phyloP scores from a whole-genome alignment of 2,888 invertebrate species.

The Pterostichus niger region DNA sequence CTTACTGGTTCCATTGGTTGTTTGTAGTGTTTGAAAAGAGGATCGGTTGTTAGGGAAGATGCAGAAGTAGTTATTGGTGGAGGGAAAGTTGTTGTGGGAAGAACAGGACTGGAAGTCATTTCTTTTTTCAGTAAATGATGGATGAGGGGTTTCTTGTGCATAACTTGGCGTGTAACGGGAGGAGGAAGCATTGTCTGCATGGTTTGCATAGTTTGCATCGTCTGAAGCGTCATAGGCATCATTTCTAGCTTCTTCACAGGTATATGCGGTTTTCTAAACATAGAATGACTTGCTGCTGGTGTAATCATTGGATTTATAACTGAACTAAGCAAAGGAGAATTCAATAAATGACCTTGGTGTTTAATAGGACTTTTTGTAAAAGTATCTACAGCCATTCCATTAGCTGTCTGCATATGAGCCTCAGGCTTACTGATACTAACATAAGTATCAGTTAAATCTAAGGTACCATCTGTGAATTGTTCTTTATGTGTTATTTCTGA shows the following conservation, averaged over 20 bases:
- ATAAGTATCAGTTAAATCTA: constrained; percentile 75
- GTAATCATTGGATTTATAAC: constrained; percentile 66
- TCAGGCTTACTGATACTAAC: constrained; percentile 77
- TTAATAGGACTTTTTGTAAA: constrained; percentile 50
- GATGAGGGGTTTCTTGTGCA: constrained; percentile 68
- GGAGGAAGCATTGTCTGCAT: constrained; percentile 84
- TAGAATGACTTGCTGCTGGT: constrained; percentile 68
- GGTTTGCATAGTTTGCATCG: constrained; percentile 82
- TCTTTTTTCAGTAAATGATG: constrained; percentile 69
- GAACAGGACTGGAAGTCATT: constrained; percentile 65
- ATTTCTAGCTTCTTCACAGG: constrained; percentile 67
- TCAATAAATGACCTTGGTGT: constrained; percentile 68
- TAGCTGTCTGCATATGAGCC: constrained; percentile 75
- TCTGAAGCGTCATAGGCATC: constrained; percentile 70
- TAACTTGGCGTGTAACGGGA: constrained; percentile 74
- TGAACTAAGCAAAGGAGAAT: constrained; percentile 70
- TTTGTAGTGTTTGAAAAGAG: constrained; percentile 82
- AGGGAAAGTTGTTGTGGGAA: constrained; percentile 74
- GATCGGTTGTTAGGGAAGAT: constrained; percentile 80
- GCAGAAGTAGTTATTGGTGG: constrained; percentile 79
- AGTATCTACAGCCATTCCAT: constrained; percentile 70
- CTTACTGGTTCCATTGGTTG: constrained; percentile 81
- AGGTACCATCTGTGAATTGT: constrained; percentile 75
- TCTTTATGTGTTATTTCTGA: constrained; percentile 74
- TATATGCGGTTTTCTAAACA: constrained; percentile 66